These are phyloP conservation scores for Apaloderma vittatum DNA, from an alignment of 2,113 vertebrate species.

Conservation along the genomic window DNA sequence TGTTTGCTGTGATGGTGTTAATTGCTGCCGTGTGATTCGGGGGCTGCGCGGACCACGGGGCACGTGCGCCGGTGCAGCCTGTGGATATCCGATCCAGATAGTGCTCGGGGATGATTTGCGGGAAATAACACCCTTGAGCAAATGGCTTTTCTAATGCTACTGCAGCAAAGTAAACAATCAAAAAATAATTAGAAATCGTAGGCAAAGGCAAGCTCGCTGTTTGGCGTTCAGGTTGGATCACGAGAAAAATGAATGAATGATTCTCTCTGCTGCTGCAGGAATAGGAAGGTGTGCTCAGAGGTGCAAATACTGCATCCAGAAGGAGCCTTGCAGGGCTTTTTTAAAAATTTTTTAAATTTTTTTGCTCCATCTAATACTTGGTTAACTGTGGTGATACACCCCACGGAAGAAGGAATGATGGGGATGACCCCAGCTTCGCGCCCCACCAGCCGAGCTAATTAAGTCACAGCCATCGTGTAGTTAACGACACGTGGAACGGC, in stretches of 20 bases:
- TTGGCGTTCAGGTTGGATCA: not conserved
- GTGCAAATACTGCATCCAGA: accelerated
- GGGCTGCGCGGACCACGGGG: not conserved
- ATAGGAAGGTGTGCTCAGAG: not conserved
- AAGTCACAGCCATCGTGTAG: not conserved
- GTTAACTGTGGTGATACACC: accelerated
- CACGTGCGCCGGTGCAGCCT: not conserved
- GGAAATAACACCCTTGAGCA: not conserved
- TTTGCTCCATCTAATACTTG: not conserved
- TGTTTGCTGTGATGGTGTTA: not conserved
- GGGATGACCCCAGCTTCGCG: accelerated
- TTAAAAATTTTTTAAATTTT: no score
- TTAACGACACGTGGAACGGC: not conserved
- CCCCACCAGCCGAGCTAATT: not conserved
- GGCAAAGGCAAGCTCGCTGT: not conserved
- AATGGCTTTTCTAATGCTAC: not conserved
- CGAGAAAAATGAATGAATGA: not conserved
- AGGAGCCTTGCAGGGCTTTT: not conserved
- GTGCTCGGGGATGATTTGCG: not conserved
- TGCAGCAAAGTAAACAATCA: conserved; percentile 4
- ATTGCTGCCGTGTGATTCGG: not conserved
- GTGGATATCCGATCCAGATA: not conserved
- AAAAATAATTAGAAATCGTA: conserved; percentile 12
- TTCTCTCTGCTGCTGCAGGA: not conserved
- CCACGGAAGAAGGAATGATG: accelerated